Evolutionary conservation across 2,888 invertebrate species (phyloP).

Genomic region (Apoda limacodes): DNA sequence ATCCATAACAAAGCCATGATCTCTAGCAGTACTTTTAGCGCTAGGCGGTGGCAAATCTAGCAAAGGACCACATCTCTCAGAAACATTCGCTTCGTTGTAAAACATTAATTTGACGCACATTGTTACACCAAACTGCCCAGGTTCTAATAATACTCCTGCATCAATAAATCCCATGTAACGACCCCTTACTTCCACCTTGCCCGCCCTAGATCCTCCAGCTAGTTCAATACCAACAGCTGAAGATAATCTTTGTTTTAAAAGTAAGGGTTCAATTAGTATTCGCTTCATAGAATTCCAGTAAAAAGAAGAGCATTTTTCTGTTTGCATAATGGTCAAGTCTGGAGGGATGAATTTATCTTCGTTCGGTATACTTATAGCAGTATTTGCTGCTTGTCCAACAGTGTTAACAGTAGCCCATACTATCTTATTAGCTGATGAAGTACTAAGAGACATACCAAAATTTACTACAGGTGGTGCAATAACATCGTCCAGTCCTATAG

Average conservation of each 20-base stretch:
- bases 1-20: conserved; percentile 32
- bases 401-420: conserved; percentile 44
- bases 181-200: conserved; percentile 47
- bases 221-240: conserved; percentile 42
- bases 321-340: conserved; percentile 26
- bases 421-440: conserved; percentile 29
- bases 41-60: conserved; percentile 46
- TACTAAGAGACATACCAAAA: conserved; percentile 46
- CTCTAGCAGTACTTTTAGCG: conserved; percentile 40
- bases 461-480: conserved; percentile 27
- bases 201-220: conserved; percentile 46
- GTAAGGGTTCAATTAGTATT: conserved; percentile 38
- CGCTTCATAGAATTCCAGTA: conserved; percentile 56
- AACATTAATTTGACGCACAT: conserved; percentile 32
- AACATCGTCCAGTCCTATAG: conserved; percentile 38
- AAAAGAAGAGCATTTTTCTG: conserved; percentile 30
- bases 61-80: conserved; percentile 31
- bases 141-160: conserved; percentile 40
- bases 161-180: conserved; percentile 50
- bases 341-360: conserved; percentile 42
- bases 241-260: conserved; percentile 30
- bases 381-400: conserved; percentile 35
- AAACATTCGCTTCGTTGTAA: conserved; percentile 36
- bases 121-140: conserved; percentile 40
- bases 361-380: conserved; percentile 29